phyloP scores from a whole-genome alignment of 2,797 vertebrate genomes.

The Trematomus bernacchii region DNA sequence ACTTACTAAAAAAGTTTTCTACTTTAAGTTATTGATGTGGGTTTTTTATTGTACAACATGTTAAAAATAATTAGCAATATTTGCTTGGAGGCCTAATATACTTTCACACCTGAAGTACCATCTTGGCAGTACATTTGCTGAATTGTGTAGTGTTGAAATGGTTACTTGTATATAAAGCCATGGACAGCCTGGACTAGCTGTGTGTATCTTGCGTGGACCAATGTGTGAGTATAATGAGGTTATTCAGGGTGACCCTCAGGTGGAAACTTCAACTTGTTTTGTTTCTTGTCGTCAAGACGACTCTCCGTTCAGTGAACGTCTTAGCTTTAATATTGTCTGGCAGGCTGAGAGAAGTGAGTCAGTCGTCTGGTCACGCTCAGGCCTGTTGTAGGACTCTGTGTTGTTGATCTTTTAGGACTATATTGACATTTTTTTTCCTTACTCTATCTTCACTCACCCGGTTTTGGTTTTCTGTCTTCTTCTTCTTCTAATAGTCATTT shows the following conservation, averaged over 20 bases:
- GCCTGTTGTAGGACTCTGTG: conserved; percentile 21
- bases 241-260: conserved; percentile 46
- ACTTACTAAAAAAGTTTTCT: not conserved
- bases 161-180: conserved; percentile 20
- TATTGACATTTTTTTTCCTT: not conserved
- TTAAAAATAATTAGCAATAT: conserved; percentile 8
- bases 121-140: conserved; percentile 13
- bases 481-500: not conserved
- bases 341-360: conserved; percentile 41
- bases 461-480: not conserved
- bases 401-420: conserved; percentile 24
- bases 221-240: conserved; percentile 34
- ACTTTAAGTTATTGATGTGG: not conserved
- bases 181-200: not conserved
- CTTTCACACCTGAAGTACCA: conserved; percentile 7
- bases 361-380: conserved; percentile 22
- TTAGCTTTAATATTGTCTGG: conserved; percentile 30
- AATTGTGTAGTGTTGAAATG: not conserved
- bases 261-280: conserved; percentile 65
- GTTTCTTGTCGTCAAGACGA: conserved; percentile 85
- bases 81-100: not conserved
- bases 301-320: conserved; percentile 41
- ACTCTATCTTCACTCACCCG: conserved; percentile 15
- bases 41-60: conserved; percentile 1
- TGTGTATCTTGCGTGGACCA: conserved; percentile 12